Conservation (phyloP, 2,888 invertebrate species). For the Drosophila melanosoma region DNA sequence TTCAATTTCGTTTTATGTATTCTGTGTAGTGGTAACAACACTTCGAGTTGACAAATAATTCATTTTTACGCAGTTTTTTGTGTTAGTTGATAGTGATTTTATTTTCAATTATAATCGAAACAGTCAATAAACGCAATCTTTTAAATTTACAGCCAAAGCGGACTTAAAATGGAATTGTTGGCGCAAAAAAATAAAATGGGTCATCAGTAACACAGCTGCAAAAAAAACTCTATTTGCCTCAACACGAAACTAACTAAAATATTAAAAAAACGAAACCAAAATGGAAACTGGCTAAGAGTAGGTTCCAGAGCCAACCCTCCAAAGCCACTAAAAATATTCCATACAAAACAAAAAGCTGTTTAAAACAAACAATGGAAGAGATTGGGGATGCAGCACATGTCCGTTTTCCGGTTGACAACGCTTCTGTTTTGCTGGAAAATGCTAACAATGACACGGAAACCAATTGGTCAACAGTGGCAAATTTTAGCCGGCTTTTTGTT, state of each 20-base stretch:
- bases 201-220: background rate
- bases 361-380: slow-evolving; percentile 35
- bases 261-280: slow-evolving; percentile 16
- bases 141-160: slow-evolving; percentile 21
- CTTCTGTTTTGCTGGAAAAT: slow-evolving; percentile 18
- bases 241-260: slow-evolving; percentile 11
- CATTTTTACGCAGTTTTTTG: background rate
- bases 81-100: background rate
- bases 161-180: background rate
- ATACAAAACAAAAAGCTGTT: background rate
- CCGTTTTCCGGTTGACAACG: slow-evolving; percentile 18
- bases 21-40: background rate
- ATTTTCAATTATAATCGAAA: background rate
- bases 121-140: background rate
- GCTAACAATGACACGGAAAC: slow-evolving; percentile 33
- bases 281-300: slow-evolving; percentile 29
- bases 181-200: background rate
- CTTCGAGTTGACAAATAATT: background rate
- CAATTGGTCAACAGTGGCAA: slow-evolving; percentile 57
- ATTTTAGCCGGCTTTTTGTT: slow-evolving; percentile 59
- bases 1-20: background rate
- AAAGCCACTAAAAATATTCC: slow-evolving; percentile 3
- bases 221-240: background rate
- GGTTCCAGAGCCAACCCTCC: background rate
- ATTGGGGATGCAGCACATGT: slow-evolving; percentile 16